phyloP scores from a whole-genome alignment of 2,113 vertebrate genomes.

The Nibea coibor region DNA sequence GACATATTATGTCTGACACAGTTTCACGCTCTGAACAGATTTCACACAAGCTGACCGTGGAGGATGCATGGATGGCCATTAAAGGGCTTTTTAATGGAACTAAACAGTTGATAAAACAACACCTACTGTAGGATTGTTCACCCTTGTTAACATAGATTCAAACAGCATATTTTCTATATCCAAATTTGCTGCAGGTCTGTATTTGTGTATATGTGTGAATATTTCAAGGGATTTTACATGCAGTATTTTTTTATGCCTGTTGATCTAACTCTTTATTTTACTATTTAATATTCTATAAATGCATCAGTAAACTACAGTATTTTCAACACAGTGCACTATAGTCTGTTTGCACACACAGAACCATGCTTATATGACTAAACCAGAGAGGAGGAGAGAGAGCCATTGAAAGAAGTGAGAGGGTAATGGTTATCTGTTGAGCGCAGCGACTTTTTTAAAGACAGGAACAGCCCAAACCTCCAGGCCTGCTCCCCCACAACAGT shows the following conservation, averaged over 20 bases:
- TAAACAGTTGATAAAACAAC: not conserved
- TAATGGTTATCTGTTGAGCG: slow-evolving; percentile 32
- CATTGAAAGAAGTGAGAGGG: slow-evolving; percentile 8
- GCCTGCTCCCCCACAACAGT: slow-evolving; percentile 4
- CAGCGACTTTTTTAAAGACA: slow-evolving; percentile 18
- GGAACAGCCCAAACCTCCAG: slow-evolving; percentile 33
- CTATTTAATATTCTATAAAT: not conserved
- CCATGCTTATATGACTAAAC: not conserved
- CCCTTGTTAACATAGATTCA: not conserved
- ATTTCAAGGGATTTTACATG: not conserved
- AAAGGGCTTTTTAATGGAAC: slow-evolving; percentile 6
- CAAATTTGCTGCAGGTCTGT: not conserved
- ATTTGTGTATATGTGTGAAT: not conserved
- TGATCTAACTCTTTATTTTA: no score
- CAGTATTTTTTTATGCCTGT: not conserved
- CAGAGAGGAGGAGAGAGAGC: not conserved
- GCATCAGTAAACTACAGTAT: not conserved
- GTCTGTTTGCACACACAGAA: not conserved
- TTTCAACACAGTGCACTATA: no score
- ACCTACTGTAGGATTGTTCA: not conserved
- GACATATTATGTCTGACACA: slow-evolving; percentile 24
- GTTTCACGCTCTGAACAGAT: slow-evolving; percentile 37
- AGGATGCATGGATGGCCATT: not conserved
- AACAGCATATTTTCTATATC: not conserved
- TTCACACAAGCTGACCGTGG: slow-evolving; percentile 37